Evolutionary conservation across 2,888 invertebrate genomes (phyloP).

Genomic region (Caenorhabditis sp.): DNA sequence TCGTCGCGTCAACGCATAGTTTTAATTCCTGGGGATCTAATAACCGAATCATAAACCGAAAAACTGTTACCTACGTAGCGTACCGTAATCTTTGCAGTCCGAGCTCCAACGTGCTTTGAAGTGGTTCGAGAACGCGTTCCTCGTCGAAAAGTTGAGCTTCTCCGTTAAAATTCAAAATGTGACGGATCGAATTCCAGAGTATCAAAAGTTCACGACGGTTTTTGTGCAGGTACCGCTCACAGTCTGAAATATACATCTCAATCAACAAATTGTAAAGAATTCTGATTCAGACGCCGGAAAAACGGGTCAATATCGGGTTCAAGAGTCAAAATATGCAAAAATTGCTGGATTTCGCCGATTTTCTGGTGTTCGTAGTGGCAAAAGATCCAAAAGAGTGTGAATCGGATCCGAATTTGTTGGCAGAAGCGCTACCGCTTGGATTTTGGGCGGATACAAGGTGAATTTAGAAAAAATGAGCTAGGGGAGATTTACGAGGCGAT

Average conservation of each 20-base stretch:
- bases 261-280: not conserved
- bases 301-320: conserved; percentile 9
- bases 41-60: too few species aligned
- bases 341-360: conserved; percentile 30
- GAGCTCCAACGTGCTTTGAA: conserved; percentile 45
- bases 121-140: conserved; percentile 50
- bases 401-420: conserved; percentile 28
- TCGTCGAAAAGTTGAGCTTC: not conserved
- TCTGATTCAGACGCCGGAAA: conserved; percentile 25
- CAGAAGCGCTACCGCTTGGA: conserved; percentile 34
- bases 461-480: not conserved
- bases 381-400: conserved; percentile 27
- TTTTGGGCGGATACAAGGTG: conserved; percentile 29
- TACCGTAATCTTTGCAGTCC: conserved; percentile 10
- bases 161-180: conserved; percentile 20
- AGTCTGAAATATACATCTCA: too few species aligned
- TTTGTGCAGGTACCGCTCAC: conserved; percentile 50
- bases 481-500: too few species aligned
- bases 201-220: conserved; percentile 33
- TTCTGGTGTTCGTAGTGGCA: conserved; percentile 27
- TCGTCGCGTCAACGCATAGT: not conserved
- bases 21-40: too few species aligned
- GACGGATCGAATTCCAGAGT: conserved; percentile 25
- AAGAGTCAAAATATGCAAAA: conserved; percentile 16
- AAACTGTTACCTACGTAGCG: too few species aligned